Conservation (phyloP, 1,140 invertebrate species). For the Conus ventricosus region DNA sequence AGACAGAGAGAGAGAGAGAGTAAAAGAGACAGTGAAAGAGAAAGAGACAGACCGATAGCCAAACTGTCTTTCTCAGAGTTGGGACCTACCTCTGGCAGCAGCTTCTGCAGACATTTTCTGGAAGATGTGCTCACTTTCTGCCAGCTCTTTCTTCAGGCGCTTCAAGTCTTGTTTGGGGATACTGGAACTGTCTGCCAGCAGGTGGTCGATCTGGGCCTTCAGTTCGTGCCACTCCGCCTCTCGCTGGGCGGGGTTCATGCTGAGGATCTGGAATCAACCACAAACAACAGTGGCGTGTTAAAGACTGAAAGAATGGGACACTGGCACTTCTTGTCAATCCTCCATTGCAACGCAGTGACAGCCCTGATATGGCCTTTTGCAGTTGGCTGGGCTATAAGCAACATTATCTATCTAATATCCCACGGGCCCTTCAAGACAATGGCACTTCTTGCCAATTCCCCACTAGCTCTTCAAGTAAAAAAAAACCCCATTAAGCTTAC, state of each 20-base stretch:
- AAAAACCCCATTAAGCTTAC: too few species aligned
- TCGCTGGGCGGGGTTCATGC: slow-evolving; percentile 95
- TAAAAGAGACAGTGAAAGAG: neutral
- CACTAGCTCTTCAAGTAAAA: too few species aligned
- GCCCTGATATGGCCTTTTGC: too few species aligned
- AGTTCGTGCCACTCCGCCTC: slow-evolving; percentile 95
- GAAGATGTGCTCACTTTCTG: slow-evolving; percentile 95
- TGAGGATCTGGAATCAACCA: slow-evolving; percentile 84
- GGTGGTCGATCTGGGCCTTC: slow-evolving; percentile 97
- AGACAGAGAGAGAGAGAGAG: neutral
- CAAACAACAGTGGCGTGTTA: neutral
- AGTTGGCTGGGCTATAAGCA: too few species aligned
- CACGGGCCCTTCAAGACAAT: too few species aligned
- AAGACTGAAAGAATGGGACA: too few species aligned
- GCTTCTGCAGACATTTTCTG: slow-evolving; percentile 87
- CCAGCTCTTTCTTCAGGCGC: slow-evolving; percentile 91
- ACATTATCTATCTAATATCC: too few species aligned
- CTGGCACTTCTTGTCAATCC: too few species aligned
- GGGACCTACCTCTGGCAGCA: slow-evolving; percentile 68
- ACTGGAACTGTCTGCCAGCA: slow-evolving; percentile 93
- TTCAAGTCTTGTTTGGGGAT: slow-evolving; percentile 89
- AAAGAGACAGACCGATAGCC: too few species aligned
- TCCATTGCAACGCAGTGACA: too few species aligned
- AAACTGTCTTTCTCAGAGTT: too few species aligned
- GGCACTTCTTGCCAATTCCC: too few species aligned